Percentiles rank a stretch among this genome's conserved stretches.
Conservation (phyloP, 2,113 vertebrate genomes). For the Oophaga pumilio region DNA sequence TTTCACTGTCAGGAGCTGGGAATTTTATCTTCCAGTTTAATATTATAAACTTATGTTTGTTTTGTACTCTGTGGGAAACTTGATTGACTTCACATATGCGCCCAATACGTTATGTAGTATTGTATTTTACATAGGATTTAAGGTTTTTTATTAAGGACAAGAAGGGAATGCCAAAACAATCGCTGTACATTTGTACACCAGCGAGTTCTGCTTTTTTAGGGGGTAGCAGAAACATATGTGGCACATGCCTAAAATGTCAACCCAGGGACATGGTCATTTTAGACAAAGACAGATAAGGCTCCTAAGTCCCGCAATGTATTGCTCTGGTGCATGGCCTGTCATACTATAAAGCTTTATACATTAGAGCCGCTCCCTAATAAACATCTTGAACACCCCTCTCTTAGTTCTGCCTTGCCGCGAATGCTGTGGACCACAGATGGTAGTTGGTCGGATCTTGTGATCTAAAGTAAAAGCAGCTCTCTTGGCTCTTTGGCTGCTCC, state of each 20-base stretch:
- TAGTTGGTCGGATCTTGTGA: neutral
- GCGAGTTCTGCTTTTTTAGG: neutral
- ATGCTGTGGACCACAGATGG: slow-evolving; percentile 12
- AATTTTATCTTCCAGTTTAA: neutral
- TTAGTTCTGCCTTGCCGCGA: neutral
- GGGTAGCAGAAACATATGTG: neutral
- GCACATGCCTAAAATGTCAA: neutral
- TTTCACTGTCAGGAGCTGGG: neutral
- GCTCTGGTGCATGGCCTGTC: neutral
- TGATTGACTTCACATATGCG: neutral
- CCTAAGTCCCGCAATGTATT: neutral
- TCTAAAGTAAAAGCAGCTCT: neutral
- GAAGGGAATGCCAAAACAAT: neutral
- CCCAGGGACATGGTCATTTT: neutral
- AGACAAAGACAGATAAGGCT: neutral
- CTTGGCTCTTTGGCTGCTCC: neutral
- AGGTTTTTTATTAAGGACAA: slow-evolving; percentile 4
- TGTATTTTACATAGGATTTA: neutral
- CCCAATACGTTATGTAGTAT: neutral
- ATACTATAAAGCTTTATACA: slow-evolving; percentile 2
- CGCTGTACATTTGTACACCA: neutral
- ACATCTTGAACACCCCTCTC: neutral
- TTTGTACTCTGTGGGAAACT: neutral
- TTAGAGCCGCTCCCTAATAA: neutral
- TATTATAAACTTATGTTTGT: neutral